These are phyloP conservation scores for Sebastes taczanowskii DNA, from an alignment of 2,797 vertebrate species.

Conservation along the genomic window DNA sequence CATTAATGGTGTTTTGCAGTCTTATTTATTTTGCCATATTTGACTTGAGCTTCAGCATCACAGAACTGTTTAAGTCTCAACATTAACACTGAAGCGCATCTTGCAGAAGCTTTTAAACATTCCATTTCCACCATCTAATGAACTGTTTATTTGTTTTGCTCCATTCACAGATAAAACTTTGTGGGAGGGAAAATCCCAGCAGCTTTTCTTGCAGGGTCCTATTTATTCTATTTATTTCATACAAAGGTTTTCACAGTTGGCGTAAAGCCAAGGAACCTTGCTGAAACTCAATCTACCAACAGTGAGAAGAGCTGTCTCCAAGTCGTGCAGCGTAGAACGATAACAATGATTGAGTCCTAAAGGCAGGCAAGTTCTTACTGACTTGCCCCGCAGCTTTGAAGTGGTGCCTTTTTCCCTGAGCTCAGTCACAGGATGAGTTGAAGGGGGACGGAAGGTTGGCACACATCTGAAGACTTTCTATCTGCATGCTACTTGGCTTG, in stretches of 20 bases:
- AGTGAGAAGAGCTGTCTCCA: constrained; percentile 1
- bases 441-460: neutral
- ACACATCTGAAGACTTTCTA: neutral
- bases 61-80: neutral
- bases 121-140: neutral
- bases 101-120: neutral
- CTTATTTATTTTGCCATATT: neutral
- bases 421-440: neutral
- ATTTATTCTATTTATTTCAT: neutral
- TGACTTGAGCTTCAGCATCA: neutral
- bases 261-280: neutral
- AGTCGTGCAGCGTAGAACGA: constrained; percentile 33
- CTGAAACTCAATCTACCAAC: constrained; percentile 1
- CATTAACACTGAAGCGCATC: neutral
- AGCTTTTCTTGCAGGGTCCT: neutral
- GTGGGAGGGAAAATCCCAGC: neutral
- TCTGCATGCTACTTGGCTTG: constrained; percentile 1
- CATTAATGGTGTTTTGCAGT: neutral
- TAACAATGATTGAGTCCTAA: constrained; percentile 36
- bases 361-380: constrained; percentile 33
- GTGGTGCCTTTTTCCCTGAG: neutral
- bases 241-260: constrained; percentile 10
- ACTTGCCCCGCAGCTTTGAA: constrained; percentile 24
- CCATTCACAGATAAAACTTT: neutral
- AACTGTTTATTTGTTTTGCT: constrained; percentile 17